Conservation (phyloP, 2,888 invertebrate species). For the Bibio marci region DNA sequence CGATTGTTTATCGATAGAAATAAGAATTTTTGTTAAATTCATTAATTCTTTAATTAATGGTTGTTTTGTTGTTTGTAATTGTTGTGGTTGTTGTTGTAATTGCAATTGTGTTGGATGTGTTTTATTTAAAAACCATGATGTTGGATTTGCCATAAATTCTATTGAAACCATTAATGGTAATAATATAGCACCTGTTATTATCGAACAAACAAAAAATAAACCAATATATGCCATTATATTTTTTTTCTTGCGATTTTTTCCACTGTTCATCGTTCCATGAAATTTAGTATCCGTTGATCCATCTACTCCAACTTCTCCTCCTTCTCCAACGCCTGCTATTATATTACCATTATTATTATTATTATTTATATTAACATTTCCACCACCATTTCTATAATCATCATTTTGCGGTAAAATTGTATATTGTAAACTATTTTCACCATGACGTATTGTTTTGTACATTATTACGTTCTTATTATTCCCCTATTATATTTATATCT, state of each 20-base stretch:
- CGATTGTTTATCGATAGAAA: conserved; percentile 24
- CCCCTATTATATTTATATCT: too few relatives aligned
- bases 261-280: neutral
- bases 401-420: conserved; percentile 57
- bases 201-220: conserved; percentile 26
- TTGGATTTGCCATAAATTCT: conserved; percentile 25
- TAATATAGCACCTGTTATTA: conserved; percentile 26
- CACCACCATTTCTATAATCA: conserved; percentile 30
- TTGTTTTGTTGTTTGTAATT: conserved; percentile 14
- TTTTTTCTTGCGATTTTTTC: conserved; percentile 8
- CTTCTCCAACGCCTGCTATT: neutral
- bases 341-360: too few relatives aligned
- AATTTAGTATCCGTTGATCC: neutral
- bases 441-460: conserved; percentile 60
- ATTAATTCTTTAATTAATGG: conserved; percentile 28
- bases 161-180: conserved; percentile 27
- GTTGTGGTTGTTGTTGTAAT: conserved; percentile 17
- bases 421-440: conserved; percentile 56
- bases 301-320: neutral
- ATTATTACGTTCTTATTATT: too few relatives aligned
- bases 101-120: conserved; percentile 10
- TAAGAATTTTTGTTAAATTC: conserved; percentile 35
- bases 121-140: conserved; percentile 25
- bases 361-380: neutral
- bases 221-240: conserved; percentile 26